Conservation (phyloP, 2,888 invertebrate genomes). For the Allophyes oxyacanthae region DNA sequence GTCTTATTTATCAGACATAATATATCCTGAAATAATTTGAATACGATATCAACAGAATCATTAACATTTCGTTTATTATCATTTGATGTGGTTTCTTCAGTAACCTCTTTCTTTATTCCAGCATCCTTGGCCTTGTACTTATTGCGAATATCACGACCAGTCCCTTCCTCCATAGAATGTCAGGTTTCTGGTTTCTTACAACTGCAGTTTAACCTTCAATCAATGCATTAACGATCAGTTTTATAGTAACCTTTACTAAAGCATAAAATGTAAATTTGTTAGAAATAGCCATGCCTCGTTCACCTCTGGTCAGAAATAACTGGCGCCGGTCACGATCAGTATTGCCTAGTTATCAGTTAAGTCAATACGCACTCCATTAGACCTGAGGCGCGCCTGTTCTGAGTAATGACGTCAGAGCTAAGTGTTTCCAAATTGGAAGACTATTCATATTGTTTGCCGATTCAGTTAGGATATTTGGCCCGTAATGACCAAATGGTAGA, state of each 20-base stretch:
- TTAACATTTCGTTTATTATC: too few relatives aligned
- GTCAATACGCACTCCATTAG: constrained; percentile 35
- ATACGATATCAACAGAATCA: too few relatives aligned
- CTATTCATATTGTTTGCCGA: constrained; percentile 13
- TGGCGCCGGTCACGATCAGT: constrained; percentile 40
- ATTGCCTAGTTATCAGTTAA: constrained; percentile 34
- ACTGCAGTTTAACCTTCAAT: background rate
- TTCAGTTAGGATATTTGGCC: background rate
- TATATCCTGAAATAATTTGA: too few relatives aligned
- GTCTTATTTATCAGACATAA: background rate
- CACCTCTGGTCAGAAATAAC: constrained; percentile 46
- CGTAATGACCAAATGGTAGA: too few relatives aligned
- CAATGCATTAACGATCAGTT: constrained; percentile 6
- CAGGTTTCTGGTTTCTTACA: background rate
- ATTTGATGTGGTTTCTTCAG: too few relatives aligned
- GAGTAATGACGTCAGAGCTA: constrained; percentile 26
- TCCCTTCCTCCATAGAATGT: background rate
- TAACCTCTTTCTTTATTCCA: too few relatives aligned
- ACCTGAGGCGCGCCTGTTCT: constrained; percentile 12
- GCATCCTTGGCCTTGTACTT: too few relatives aligned
- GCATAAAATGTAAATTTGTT: constrained; percentile 24
- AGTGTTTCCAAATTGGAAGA: constrained; percentile 18
- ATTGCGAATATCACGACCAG: background rate
- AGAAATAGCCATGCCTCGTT: constrained; percentile 24
- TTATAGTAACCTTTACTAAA: constrained; percentile 16